Percentiles rank a stretch among this genome's conserved stretches.
Conservation (phyloP, 64 coral and sea anemone genomes). For the Acropora yongei region DNA sequence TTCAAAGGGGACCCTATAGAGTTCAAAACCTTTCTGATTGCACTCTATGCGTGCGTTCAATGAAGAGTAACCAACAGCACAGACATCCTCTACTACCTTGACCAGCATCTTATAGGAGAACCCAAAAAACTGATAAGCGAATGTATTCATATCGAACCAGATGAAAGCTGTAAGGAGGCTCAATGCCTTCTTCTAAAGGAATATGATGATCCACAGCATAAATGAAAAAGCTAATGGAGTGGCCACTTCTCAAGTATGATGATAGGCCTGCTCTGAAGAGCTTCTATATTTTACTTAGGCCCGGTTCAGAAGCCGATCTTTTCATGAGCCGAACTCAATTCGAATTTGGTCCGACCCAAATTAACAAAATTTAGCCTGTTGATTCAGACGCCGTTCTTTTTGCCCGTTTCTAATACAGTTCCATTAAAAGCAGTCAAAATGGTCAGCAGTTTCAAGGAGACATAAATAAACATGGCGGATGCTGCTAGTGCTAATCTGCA, state of each 20-base stretch:
- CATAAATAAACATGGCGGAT: too few relatives aligned
- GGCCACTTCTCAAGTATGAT: constrained; percentile 1
- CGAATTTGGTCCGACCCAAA: too few relatives aligned
- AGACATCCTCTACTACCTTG: constrained; percentile 51
- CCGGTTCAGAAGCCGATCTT: too few relatives aligned
- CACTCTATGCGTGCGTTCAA: constrained; percentile 4
- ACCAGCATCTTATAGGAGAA: constrained; percentile 57
- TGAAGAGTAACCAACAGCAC: constrained; percentile 28
- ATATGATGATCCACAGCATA: background rate
- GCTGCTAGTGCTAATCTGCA: too few relatives aligned
- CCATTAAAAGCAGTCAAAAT: too few relatives aligned
- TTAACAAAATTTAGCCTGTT: too few relatives aligned
- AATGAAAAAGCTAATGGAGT: background rate
- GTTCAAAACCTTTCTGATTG: constrained; percentile 1
- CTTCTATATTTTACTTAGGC: constrained; percentile 52
- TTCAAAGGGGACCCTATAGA: background rate
- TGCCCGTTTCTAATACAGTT: too few relatives aligned
- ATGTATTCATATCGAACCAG: background rate
- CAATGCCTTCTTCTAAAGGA: background rate
- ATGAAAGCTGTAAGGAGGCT: constrained; percentile 37
- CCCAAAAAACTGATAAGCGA: constrained; percentile 61
- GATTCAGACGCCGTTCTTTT: too few relatives aligned
- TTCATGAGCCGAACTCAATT: too few relatives aligned
- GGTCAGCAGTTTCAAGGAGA: too few relatives aligned
- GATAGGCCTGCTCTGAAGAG: background rate